These are phyloP conservation scores for Epinephelus awoara DNA, from an alignment of 2,797 vertebrate species.

Conservation along the genomic window DNA sequence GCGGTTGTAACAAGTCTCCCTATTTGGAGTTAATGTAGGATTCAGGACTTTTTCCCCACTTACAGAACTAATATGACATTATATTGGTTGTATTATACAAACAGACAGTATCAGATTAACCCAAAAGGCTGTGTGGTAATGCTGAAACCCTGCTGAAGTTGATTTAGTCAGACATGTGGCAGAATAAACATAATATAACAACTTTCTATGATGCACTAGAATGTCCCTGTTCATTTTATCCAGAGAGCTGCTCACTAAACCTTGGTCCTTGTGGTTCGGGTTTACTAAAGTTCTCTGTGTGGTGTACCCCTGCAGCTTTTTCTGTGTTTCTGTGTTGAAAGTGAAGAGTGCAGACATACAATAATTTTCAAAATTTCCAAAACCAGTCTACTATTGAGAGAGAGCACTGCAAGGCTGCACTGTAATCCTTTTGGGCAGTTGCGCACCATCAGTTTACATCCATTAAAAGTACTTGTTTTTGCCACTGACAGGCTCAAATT, in stretches of 20 bases:
- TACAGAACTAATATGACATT: neutral
- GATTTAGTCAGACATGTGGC: neutral
- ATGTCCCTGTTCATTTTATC: too few relatives aligned
- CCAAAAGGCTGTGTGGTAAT: neutral
- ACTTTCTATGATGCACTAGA: neutral
- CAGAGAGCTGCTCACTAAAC: neutral
- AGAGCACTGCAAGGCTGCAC: too few relatives aligned
- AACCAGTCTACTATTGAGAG: too few relatives aligned
- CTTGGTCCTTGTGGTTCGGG: neutral
- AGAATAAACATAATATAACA: neutral
- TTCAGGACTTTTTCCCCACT: neutral
- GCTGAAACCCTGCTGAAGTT: neutral
- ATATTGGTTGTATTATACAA: neutral
- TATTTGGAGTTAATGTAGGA: neutral
- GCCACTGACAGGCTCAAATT: too few relatives aligned
- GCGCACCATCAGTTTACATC: too few relatives aligned
- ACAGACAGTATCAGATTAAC: neutral
- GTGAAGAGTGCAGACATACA: too few relatives aligned
- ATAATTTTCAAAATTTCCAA: too few relatives aligned
- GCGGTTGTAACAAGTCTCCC: neutral
- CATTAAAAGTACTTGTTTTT: too few relatives aligned
- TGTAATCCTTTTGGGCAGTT: too few relatives aligned
- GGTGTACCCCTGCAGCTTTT: neutral
- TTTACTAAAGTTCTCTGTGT: neutral
- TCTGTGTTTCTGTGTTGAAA: too few relatives aligned